These are phyloP conservation scores for Elegia similella DNA, from an alignment of 2,888 invertebrate species.

Conservation along the genomic window DNA sequence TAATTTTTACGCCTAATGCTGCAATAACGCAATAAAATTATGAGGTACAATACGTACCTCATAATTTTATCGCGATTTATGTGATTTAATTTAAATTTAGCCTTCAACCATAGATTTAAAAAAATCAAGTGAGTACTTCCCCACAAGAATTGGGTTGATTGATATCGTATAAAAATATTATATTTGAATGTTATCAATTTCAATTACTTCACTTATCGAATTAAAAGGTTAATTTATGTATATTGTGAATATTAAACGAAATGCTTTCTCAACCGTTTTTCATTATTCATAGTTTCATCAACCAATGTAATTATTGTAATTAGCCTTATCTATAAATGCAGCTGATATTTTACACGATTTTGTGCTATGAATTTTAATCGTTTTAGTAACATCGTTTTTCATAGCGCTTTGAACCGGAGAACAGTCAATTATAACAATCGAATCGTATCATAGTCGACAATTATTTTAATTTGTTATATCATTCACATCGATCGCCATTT, in stretches of 20 bases:
- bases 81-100: too few species aligned
- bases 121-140: too few species aligned
- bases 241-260: conserved; percentile 6
- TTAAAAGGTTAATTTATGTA: not conserved
- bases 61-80: too few species aligned
- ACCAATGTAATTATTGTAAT: not conserved
- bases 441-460: too few species aligned
- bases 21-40: too few species aligned
- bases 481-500: too few species aligned
- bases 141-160: too few species aligned
- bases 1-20: too few species aligned
- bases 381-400: not conserved
- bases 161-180: too few species aligned
- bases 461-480: too few species aligned
- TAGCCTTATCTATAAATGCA: conserved; percentile 9
- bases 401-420: not conserved
- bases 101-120: too few species aligned
- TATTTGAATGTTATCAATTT: not conserved
- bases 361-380: not conserved
- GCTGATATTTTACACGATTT: conserved; percentile 9
- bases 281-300: not conserved
- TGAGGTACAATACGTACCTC: too few species aligned
- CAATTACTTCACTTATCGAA: not conserved
- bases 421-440: not conserved
- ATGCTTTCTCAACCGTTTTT: not conserved